Conservation (phyloP, 53 echinoderm and acorn worm species). For the Crossaster papposus region DNA sequence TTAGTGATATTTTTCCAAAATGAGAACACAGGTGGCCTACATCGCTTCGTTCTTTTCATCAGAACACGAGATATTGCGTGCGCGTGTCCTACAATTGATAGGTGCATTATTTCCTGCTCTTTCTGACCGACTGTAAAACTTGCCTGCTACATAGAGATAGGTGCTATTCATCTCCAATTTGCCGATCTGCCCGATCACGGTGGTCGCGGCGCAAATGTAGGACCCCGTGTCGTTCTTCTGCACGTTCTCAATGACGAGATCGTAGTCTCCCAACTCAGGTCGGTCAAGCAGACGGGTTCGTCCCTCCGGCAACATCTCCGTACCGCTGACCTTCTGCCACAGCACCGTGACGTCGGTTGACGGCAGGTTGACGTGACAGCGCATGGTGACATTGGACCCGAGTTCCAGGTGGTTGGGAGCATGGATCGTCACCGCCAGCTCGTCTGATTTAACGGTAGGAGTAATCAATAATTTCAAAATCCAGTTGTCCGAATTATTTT, state of each 20-base stretch:
- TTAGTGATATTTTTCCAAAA: too few relatives aligned
- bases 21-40: too few relatives aligned
- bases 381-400: slow-evolving; percentile 36
- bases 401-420: background rate
- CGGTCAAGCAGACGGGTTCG: background rate
- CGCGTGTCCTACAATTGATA: background rate
- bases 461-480: background rate
- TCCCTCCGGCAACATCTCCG: slow-evolving; percentile 1
- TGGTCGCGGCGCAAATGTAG: slow-evolving; percentile 31
- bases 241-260: background rate
- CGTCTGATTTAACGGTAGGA: slow-evolving; percentile 5
- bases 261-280: slow-evolving; percentile 33
- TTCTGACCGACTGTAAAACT: too few relatives aligned
- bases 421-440: slow-evolving; percentile 15
- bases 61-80: background rate
- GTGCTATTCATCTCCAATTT: background rate
- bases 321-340: slow-evolving; percentile 39
- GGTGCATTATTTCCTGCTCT: background rate
- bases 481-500: too few relatives aligned
- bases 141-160: slow-evolving; percentile 13
- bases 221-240: slow-evolving; percentile 23
- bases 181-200: background rate
- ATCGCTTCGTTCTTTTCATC: too few relatives aligned
- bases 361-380: slow-evolving; percentile 46
- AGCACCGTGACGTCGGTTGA: slow-evolving; percentile 36